phyloP scores from a whole-genome alignment of 1,140 invertebrate genomes.

The Drosophila orena region DNA sequence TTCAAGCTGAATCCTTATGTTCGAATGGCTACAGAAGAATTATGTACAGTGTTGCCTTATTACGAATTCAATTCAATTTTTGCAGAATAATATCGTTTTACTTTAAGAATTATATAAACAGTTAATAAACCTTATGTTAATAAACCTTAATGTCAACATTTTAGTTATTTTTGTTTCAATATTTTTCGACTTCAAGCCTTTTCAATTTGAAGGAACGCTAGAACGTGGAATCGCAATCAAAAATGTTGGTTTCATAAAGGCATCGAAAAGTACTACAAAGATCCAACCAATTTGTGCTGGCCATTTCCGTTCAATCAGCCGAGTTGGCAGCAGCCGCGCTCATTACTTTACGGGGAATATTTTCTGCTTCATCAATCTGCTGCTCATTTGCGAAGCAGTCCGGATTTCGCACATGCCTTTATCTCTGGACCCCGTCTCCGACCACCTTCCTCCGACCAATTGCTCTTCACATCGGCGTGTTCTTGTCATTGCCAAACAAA shows the following conservation, averaged over 20 bases:
- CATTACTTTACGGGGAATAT: constrained; percentile 38
- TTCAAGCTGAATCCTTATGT: no score
- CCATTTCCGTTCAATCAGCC: constrained; percentile 25
- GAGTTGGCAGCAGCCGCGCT: constrained; percentile 22
- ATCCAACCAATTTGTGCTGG: neutral
- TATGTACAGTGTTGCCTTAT: no score
- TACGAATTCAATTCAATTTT: no score
- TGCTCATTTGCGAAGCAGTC: constrained; percentile 36
- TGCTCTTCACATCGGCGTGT: constrained; percentile 27
- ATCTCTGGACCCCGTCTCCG: neutral
- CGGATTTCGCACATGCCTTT: constrained; percentile 8
- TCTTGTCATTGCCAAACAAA: constrained; percentile 37
- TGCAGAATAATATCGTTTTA: no score
- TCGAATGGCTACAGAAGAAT: no score
- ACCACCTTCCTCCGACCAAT: neutral
- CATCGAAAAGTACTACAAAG: neutral
- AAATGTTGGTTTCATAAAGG: neutral
- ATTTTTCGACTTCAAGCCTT: neutral
- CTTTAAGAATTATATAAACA: no score
- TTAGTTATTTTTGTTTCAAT: no score
- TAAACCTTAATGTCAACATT: no score
- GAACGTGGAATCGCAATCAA: no score
- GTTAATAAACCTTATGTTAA: no score
- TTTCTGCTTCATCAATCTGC: constrained; percentile 42
- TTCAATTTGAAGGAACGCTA: neutral